These are phyloP conservation scores for Chromoteleia sp. DNA, from an alignment of 2,888 invertebrate genomes.

Conservation along the genomic window DNA sequence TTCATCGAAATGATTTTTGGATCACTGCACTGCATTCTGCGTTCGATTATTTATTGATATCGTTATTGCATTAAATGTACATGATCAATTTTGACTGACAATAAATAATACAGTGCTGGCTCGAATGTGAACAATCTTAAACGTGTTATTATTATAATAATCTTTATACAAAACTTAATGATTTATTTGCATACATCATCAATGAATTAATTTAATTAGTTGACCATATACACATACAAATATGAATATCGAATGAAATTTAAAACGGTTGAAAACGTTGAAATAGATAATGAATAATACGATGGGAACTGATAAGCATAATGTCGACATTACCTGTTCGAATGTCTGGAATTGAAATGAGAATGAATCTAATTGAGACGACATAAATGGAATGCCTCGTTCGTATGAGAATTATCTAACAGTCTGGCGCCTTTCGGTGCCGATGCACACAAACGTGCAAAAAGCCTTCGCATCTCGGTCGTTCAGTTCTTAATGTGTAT, in stretches of 20 bases:
- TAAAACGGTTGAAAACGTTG: neutral
- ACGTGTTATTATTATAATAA: no score
- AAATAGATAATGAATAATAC: slow-evolving; percentile 16
- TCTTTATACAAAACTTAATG: no score
- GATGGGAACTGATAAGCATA: slow-evolving; percentile 21
- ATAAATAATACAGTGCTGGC: slow-evolving; percentile 63
- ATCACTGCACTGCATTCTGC: slow-evolving; percentile 16
- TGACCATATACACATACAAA: slow-evolving; percentile 48
- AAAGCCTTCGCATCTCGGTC: slow-evolving; percentile 51
- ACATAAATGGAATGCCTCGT: slow-evolving; percentile 27
- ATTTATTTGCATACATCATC: neutral
- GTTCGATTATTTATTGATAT: no score
- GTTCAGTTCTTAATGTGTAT: slow-evolving; percentile 9
- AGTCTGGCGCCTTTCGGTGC: slow-evolving; percentile 21
- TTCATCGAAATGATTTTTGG: slow-evolving; percentile 25
- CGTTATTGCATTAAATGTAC: slow-evolving; percentile 31
- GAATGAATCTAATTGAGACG: slow-evolving; percentile 41
- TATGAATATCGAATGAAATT: slow-evolving; percentile 11
- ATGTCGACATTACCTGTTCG: slow-evolving; percentile 52
- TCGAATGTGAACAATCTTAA: no score
- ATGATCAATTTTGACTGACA: slow-evolving; percentile 39
- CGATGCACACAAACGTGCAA: slow-evolving; percentile 65
- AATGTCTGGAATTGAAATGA: slow-evolving; percentile 48
- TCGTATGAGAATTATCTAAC: slow-evolving; percentile 34
- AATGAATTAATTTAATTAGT: slow-evolving; percentile 8